Conservation (phyloP, 2,797 vertebrate species). For the Diglossa cyanea region DNA sequence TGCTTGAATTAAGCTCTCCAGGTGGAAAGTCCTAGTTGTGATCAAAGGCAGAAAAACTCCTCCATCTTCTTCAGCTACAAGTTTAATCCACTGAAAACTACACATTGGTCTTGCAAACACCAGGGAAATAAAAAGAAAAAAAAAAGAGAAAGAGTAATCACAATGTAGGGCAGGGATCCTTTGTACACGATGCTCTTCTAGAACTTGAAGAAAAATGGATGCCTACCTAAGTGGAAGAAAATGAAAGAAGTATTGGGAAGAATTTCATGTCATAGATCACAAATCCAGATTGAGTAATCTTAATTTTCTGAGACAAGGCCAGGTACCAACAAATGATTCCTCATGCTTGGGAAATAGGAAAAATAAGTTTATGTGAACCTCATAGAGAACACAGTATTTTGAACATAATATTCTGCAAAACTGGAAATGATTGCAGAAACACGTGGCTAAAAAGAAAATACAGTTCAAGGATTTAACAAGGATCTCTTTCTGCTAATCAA, state of each 20-base stretch:
- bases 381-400: background rate
- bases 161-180: background rate
- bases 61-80: background rate
- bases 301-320: background rate
- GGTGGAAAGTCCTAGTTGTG: background rate
- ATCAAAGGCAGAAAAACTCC: background rate
- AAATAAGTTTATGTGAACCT: background rate
- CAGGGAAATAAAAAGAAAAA: background rate
- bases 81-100: background rate
- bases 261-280: background rate
- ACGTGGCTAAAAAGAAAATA: background rate
- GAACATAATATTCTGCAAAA: background rate
- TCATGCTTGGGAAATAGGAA: background rate
- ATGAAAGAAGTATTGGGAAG: background rate
- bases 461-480: background rate
- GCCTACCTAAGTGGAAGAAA: background rate
- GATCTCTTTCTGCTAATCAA: slow-evolving; percentile 32
- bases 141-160: background rate
- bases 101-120: background rate
- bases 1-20: background rate
- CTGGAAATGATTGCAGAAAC: background rate
- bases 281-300: background rate
- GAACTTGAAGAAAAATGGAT: background rate
- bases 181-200: background rate
- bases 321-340: background rate